A percentile compares a stretch with the other conserved stretches of the same genome.
Conservation (phyloP, 2,113 vertebrate genomes). For the Columba livia region DNA sequence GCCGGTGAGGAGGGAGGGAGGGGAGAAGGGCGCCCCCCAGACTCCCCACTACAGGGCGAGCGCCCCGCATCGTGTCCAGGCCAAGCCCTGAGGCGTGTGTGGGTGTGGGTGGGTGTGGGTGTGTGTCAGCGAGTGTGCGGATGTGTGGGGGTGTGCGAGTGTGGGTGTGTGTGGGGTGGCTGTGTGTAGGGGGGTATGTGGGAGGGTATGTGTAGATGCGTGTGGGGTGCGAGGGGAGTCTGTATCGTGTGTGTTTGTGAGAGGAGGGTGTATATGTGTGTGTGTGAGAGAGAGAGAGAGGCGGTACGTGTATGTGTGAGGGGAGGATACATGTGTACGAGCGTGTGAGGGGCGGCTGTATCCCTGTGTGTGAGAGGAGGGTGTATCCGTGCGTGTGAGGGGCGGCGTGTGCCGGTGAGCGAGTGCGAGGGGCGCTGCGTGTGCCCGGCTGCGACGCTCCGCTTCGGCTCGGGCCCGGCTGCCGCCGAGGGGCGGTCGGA, state of each 20-base stretch:
- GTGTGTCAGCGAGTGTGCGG: fast-evolving
- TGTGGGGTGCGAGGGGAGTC: neutral
- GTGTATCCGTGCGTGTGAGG: neutral
- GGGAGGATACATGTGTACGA: too few species aligned
- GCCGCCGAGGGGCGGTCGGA: neutral
- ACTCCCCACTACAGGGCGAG: neutral
- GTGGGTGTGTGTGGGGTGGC: neutral
- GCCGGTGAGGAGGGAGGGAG: too few species aligned
- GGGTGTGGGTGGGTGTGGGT: neutral
- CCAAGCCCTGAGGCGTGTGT: neutral
- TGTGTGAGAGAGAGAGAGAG: neutral
- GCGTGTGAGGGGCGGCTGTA: neutral
- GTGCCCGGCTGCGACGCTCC: neutral
- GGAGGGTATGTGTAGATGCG: neutral
- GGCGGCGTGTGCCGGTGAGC: neutral
- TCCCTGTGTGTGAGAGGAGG: neutral
- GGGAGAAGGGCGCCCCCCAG: neutral
- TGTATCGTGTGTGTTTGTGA: neutral
- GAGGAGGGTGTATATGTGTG: neutral
- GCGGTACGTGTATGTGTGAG: neutral
- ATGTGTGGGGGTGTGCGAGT: neutral
- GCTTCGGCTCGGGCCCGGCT: neutral
- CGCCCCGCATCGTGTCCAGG: neutral
- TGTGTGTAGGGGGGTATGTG: neutral
- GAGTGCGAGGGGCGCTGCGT: neutral